phyloP scores from a whole-genome alignment of 1,140 invertebrate species.

The Zaprionus africanus region DNA sequence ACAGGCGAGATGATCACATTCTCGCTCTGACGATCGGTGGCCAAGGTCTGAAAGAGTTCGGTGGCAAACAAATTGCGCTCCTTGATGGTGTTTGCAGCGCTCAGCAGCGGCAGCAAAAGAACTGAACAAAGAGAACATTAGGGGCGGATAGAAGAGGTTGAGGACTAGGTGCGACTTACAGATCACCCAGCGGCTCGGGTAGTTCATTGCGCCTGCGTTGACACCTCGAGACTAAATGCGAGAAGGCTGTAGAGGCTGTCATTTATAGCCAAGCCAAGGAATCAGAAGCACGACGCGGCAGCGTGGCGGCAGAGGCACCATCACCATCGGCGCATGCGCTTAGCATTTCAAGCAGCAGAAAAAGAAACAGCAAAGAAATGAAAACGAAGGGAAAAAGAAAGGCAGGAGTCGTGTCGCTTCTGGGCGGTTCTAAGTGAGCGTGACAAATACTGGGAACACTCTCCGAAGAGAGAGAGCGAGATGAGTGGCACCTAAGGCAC shows the following conservation, averaged over 20 bases:
- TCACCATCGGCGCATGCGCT: conserved; percentile 33
- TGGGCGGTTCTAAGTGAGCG: conserved; percentile 43
- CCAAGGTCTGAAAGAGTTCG: conserved; percentile 78
- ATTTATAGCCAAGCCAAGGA: conserved; percentile 76
- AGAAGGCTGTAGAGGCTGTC: conserved; percentile 66
- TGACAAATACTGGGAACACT: conserved; percentile 61
- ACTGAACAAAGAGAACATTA: conserved; percentile 11
- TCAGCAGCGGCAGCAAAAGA: conserved; percentile 33
- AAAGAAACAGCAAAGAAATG: conserved; percentile 22
- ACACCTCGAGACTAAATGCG: conserved; percentile 77
- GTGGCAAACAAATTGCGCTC: conserved; percentile 80
- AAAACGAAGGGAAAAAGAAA: conserved; percentile 5
- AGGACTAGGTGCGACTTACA: conserved; percentile 48
- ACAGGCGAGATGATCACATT: conserved; percentile 82
- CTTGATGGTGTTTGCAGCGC: conserved; percentile 66
- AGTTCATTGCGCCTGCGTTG: conserved; percentile 70
- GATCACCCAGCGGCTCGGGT: conserved; percentile 34
- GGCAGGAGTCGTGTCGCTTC: conserved; percentile 35
- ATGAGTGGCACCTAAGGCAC: conserved; percentile 3
- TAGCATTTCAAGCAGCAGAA: conserved; percentile 57
- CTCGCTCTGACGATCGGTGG: conserved; percentile 75
- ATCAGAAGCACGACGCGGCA: conserved; percentile 47
- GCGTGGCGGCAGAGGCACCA: conserved; percentile 21
- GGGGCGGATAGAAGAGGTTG: background rate
- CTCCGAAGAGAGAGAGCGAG: background rate